Evolutionary conservation across 2,797 vertebrate genomes (phyloP), one percentile per base, ranked within the genome.

Genomic region (Peromyscus melanophrys): DNA sequence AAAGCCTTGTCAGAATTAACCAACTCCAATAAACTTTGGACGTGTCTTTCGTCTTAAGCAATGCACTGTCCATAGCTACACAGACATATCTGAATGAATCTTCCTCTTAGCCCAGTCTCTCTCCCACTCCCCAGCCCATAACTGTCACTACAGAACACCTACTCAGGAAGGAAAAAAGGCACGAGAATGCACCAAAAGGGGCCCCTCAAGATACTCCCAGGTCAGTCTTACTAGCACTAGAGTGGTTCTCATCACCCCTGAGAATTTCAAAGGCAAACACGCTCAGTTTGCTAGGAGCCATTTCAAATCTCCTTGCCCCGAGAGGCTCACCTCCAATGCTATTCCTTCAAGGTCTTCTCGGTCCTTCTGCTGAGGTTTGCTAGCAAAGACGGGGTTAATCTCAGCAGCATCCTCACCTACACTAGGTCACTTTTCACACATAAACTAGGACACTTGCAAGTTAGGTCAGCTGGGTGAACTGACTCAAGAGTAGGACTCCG

Each of bases 31-130:
- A 77, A 81, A 84, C 87, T 25, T 61, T 65, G 59, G 75, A 69
- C 52, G 75, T n/a, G 46, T 27, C 67, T 86, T 85, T 13, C 73
- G 75, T 96, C 84, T 95, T 94, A 46, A 73, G 55, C 78, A 75
- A 21, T 59, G 31, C 57, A 57, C 1, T 71, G 67, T 82, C n/a
- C 55, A 57, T 92, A 82, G n/a, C 23, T 92, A 52, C 75, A 75
- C 77, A 76, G 63, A 5, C 16, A 69, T 6, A 7, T 59, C 82
- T 94, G n/a, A 89, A 94, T 73, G 91, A 92, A 91, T n/a, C 46
- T 13, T 19, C 84, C 23, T 93, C 29, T 61, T 6, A 63, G 13
- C 25, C 55, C 40, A 49, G 55, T n/a, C 21, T 52, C 46, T 55
- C 34, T 11, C 31, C 46, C 83, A 67, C 25, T 2, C 6, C 29